Base-by-base conservation (phyloP, 1,140 invertebrate genomes). In the Drosophila ohnishii region DNA sequence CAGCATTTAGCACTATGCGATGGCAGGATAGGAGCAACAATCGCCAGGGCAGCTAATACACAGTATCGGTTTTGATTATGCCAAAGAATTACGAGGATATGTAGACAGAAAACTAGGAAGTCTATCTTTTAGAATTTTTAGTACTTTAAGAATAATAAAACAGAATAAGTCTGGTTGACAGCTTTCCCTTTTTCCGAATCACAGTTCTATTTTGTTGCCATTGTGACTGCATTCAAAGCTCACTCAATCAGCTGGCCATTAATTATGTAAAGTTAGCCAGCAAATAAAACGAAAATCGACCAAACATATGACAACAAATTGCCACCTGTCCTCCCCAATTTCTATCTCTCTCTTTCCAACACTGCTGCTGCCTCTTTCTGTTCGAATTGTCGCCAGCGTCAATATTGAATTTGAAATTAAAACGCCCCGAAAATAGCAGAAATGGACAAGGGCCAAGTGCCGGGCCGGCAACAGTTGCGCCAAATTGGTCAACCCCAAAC, bases 341-440 rank as follows among this genome's bases (percentile, higher is more conserved):
- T 35, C 10, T 10, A 30, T 40, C 30, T 19, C 25, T 59, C 16
- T 48, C 11, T 19, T 11, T 37, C 30, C 9, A 50, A 11, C 22
- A 35, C 37, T 53, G 32, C 0, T 0, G 11, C 28, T 16, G 10
- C 39, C 25, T 60, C 65, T 75, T 44, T 70, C 39, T 57, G 57
- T 67, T 58, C 56, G 51, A 62, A 69, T 51, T 67, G 69, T 47
- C 47, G 66, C 48, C 63, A 55, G 57, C 71, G 79, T 80, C 83
- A 87, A 87, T 87, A 87, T 87, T 87, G 83, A 87, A 87, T 87
- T 87, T 83, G 83, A 87, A 87, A 87, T 87, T 88, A 88, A 87
- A 87, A 61, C 82, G 78, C 78, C 82, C 64, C 70, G 13, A 78
- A 85, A 72, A 73, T 50, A 45, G 56, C 60, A 48, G 22, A 84